These are phyloP conservation scores for Nomia melanderi DNA, from an alignment of 1,140 invertebrate species.

Conservation along the genomic window DNA sequence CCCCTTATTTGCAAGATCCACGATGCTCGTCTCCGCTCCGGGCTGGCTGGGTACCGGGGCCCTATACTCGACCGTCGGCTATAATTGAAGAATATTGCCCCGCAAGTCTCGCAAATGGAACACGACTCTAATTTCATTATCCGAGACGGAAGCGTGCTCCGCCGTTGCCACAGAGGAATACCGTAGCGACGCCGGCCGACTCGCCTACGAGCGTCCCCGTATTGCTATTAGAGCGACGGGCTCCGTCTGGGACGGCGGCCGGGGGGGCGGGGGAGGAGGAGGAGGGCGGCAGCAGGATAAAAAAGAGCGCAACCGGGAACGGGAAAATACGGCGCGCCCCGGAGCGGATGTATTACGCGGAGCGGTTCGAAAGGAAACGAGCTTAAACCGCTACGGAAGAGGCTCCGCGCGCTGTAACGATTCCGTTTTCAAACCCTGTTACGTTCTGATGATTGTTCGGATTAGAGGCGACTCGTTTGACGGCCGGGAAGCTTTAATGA, in stretches of 20 bases:
- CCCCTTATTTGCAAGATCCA: constrained; percentile 63
- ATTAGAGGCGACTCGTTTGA: too few relatives aligned
- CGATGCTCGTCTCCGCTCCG: constrained; percentile 17
- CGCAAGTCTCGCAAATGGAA: constrained; percentile 65
- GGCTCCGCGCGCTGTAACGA: background rate
- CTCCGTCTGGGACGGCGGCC: background rate
- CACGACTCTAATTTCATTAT: constrained; percentile 70
- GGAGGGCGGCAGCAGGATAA: background rate
- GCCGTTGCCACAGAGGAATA: constrained; percentile 59
- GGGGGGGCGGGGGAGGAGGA: background rate
- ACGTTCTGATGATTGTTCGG: background rate
- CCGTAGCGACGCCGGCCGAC: constrained; percentile 47
- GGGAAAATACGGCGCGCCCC: background rate
- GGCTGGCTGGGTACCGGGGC: background rate
- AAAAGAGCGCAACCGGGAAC: constrained; percentile 16
- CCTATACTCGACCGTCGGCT: constrained; percentile 49
- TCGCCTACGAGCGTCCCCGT: constrained; percentile 53
- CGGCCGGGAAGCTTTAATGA: too few relatives aligned
- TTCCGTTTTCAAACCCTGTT: background rate
- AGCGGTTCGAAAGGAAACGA: constrained; percentile 29
- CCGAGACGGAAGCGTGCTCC: constrained; percentile 54
- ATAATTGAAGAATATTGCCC: constrained; percentile 70
- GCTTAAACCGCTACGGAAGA: constrained; percentile 21
- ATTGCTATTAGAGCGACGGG: constrained; percentile 58
- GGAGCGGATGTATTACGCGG: constrained; percentile 52